Base-by-base conservation (phyloP, 2,797 vertebrate genomes). In the Peromyscus aztecus region DNA sequence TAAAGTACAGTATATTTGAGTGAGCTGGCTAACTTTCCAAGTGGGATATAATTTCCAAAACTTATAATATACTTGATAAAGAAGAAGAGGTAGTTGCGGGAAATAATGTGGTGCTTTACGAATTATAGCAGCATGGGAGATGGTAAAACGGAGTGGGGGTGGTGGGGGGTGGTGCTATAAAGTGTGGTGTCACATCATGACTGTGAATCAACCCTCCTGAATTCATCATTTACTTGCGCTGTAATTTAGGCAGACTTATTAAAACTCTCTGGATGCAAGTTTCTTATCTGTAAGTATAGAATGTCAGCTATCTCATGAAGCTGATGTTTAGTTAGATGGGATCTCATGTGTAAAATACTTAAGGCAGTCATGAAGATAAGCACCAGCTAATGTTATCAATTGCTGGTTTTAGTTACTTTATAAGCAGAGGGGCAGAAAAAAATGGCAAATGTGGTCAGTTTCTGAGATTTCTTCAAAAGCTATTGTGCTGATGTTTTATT, bases 401-500 rank as follows among this genome's bases (percentile, higher is more conserved):
- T 75, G 65, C 27, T 81, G 24, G 24, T 92, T 92, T 63, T 90
- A 90, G 67, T 82, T 92, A 75, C 46, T 76, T 86, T 75, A 61
- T 16, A 93, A 83, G 57, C 27, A 9, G 29, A 95, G 61, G 4
- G 6, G 55, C 55, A 57, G 21, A 57, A 23, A 46, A 78, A 96
- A 86, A 52, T 87, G 34, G 49, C 31, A 84, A 90, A 76, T 83
- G 21, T 87, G 14, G 10, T 76, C 73, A 17, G 4, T 67, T 96
- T 37, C 59, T 89, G 37, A 89, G 85, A 93, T 78, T 40, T 86
- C 43, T 77, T 93, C 59, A 69, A 92, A 91, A 84, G 80, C 37
- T 55, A 55, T 55, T 16, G 52, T 55, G 13, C 14, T 55, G 52
- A 55, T 55, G 16, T 55, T 55, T 55, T 16, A 55, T 55, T 55